Evolutionary conservation across 2,797 vertebrate species (phyloP).

Genomic region (Potorous gilbertii): DNA sequence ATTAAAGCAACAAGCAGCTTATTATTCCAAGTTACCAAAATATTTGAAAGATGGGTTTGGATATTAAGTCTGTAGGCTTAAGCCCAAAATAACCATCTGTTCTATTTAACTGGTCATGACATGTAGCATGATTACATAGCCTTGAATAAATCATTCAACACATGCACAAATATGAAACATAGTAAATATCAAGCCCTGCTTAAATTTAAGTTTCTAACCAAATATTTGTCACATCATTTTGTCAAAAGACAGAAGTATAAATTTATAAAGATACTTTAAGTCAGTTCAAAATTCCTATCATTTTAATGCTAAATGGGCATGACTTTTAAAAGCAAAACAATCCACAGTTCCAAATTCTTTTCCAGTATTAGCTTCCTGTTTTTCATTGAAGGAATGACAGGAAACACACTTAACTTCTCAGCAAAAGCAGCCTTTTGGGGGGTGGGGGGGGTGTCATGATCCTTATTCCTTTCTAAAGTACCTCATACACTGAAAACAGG

Average conservation of each 20-base stretch:
- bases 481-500: not conserved
- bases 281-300: slow-evolving; percentile 47
- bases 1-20: slow-evolving; percentile 15
- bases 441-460: not conserved
- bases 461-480: not conserved
- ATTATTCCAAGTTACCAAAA: slow-evolving; percentile 59
- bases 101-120: not conserved
- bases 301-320: slow-evolving; percentile 64
- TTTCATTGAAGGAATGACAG: slow-evolving; percentile 72
- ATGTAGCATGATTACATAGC: slow-evolving; percentile 5
- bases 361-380: slow-evolving; percentile 76
- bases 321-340: slow-evolving; percentile 63
- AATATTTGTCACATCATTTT: slow-evolving; percentile 48
- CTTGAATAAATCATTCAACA: slow-evolving; percentile 2
- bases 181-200: slow-evolving; percentile 35
- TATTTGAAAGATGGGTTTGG: slow-evolving; percentile 44
- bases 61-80: not conserved
- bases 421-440: slow-evolving; percentile 14
- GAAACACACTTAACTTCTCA: slow-evolving; percentile 49
- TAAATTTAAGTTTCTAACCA: slow-evolving; percentile 36
- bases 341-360: slow-evolving; percentile 75
- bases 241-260: not conserved
- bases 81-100: slow-evolving; percentile 9
- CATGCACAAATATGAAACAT: slow-evolving; percentile 16
- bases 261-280: slow-evolving; percentile 37